Percentiles rank a stretch among this genome's conserved stretches.
Evolutionary conservation across 2,888 invertebrate genomes (phyloP).

Genomic region (Epistrophe eligans): DNA sequence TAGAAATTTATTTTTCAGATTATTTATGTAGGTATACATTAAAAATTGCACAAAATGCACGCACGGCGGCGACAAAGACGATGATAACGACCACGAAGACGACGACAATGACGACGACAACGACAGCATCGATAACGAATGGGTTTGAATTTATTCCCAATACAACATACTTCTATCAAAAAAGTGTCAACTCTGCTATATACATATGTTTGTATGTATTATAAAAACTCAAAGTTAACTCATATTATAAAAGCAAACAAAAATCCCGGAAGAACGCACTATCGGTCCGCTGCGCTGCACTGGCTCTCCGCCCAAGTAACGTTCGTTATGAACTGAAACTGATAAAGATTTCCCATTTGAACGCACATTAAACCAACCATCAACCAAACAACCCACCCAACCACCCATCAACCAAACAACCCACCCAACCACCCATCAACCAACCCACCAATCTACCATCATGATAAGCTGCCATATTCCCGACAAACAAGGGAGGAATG

Average conservation of each 20-base stretch:
- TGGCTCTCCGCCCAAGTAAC: constrained; percentile 75
- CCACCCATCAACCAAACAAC: neutral
- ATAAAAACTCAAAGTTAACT: constrained; percentile 57
- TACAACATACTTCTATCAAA: constrained; percentile 11
- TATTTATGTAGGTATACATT: constrained; percentile 29
- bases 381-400: constrained; percentile 15
- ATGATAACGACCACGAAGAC: neutral
- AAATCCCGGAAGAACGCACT: constrained; percentile 68
- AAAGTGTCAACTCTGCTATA: neutral
- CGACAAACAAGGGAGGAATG: constrained; percentile 54
- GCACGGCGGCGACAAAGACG: neutral
- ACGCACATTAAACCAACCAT: constrained; percentile 72
- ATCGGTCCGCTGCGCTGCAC: constrained; percentile 66
- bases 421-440: constrained; percentile 1
- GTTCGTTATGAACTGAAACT: constrained; percentile 80
- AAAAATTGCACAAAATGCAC: constrained; percentile 25
- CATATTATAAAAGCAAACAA: constrained; percentile 63
- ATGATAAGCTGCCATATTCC: constrained; percentile 72
- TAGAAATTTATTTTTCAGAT: constrained; percentile 11
- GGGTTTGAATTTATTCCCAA: neutral
- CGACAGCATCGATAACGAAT: neutral
- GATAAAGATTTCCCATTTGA: constrained; percentile 78
- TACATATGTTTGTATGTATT: no score
- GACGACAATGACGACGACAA: neutral
- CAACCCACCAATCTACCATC: no score